phyloP scores from a whole-genome alignment of 2,113 vertebrate genomes.

The Notarius lentiginosus region DNA sequence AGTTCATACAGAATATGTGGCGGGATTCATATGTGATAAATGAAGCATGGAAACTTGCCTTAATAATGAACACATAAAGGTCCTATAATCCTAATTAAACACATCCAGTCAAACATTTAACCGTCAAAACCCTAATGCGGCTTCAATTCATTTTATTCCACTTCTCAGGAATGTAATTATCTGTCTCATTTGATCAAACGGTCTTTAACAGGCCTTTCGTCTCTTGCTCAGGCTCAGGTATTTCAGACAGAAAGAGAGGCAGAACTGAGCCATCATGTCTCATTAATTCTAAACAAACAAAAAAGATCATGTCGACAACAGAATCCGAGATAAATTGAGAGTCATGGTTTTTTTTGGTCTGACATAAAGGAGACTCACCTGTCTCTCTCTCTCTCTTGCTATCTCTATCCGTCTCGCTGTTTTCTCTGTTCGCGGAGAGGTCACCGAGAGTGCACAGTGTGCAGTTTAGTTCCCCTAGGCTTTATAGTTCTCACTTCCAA shows the following conservation, averaged over 20 bases:
- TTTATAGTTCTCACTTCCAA: slow-evolving; percentile 36
- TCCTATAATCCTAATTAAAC: slow-evolving; percentile 20
- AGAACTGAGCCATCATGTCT: neutral
- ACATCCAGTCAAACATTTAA: slow-evolving; percentile 1
- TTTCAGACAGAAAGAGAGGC: neutral
- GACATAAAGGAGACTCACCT: slow-evolving; percentile 13
- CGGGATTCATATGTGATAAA: neutral
- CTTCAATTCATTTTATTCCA: slow-evolving; percentile 13
- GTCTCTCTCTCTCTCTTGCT: neutral
- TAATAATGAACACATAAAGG: neutral
- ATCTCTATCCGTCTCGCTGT: neutral
- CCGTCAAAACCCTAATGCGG: neutral
- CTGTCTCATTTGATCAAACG: slow-evolving; percentile 41
- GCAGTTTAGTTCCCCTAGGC: slow-evolving; percentile 29
- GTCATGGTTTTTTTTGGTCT: slow-evolving; percentile 3
- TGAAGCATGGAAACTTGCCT: neutral
- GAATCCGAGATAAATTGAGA: neutral
- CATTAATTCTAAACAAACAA: slow-evolving; percentile 20
- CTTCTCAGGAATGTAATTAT: slow-evolving; percentile 29
- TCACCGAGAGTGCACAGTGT: slow-evolving; percentile 28
- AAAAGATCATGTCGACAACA: neutral
- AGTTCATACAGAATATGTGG: neutral
- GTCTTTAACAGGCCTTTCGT: slow-evolving; percentile 35
- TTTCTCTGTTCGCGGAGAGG: slow-evolving; percentile 9
- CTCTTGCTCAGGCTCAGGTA: slow-evolving; percentile 11